A percentile compares a stretch with the other conserved stretches of the same genome.
These are phyloP conservation scores for Ptilonorhynchus violaceus DNA, from an alignment of 2,113 vertebrate genomes.

Conservation along the genomic window DNA sequence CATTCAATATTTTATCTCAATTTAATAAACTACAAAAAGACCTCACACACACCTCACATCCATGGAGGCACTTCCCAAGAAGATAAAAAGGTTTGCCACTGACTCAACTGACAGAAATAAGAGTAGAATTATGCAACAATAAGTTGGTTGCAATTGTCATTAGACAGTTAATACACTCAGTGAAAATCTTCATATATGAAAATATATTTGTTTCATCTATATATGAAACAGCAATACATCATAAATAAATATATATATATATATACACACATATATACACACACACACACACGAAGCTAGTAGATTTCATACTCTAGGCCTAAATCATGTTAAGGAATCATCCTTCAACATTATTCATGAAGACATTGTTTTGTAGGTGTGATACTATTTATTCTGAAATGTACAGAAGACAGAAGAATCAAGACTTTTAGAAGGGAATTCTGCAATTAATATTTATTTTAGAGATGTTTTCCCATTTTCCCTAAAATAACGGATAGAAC, in stretches of 20 bases:
- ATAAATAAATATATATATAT: neutral
- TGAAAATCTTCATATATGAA: neutral
- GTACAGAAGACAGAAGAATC: neutral
- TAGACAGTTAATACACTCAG: neutral
- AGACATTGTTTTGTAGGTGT: neutral
- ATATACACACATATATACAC: neutral
- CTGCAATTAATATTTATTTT: neutral
- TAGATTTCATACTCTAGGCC: neutral
- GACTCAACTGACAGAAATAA: neutral
- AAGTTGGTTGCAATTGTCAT: neutral
- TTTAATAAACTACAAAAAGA: neutral
- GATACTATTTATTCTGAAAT: neutral
- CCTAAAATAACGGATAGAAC: neutral
- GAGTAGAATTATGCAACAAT: neutral
- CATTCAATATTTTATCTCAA: neutral
- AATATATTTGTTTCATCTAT: neutral
- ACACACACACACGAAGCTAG: neutral
- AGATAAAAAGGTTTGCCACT: neutral
- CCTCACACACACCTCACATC: neutral
- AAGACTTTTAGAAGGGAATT: neutral
- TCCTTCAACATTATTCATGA: neutral
- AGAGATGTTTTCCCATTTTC: neutral
- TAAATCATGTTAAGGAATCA: neutral
- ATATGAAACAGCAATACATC: neutral
- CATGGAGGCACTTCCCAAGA: neutral